A percentile compares a stretch with the other conserved stretches of the same genome.
phyloP scores from a whole-genome alignment of 2,113 vertebrate genomes.

The Sapayoa aenigma region DNA sequence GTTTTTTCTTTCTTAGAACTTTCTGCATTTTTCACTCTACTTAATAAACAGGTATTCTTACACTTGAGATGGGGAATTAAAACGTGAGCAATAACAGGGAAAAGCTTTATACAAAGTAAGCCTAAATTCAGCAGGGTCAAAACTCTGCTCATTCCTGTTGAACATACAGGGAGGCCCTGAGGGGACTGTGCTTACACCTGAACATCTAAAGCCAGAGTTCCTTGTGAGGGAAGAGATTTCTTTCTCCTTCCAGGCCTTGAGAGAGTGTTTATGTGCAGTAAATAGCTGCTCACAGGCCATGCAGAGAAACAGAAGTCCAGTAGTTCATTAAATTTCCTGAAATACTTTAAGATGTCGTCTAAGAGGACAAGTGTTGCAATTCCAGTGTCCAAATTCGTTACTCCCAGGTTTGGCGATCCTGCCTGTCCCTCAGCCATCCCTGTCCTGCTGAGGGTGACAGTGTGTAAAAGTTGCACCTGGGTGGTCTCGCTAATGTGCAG shows the following conservation, averaged over 20 bases:
- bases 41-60: slow-evolving; percentile 15
- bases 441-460: neutral
- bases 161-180: neutral
- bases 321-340: neutral
- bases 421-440: neutral
- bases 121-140: neutral
- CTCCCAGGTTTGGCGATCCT: neutral
- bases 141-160: neutral
- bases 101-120: neutral
- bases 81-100: neutral
- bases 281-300: neutral
- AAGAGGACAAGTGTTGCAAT: neutral
- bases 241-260: neutral
- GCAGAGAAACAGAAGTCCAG: neutral
- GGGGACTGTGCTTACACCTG: neutral
- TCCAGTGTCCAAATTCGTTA: neutral
- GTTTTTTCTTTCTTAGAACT: neutral
- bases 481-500: rapidly evolving
- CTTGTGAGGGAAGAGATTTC: neutral
- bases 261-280: neutral
- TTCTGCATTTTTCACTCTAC: neutral
- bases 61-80: neutral
- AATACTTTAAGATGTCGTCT: neutral
- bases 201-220: neutral
- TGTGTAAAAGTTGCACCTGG: rapidly evolving